Evolutionary conservation across 2,113 vertebrate species (phyloP).

Genomic region (Camelus bactrianus): DNA sequence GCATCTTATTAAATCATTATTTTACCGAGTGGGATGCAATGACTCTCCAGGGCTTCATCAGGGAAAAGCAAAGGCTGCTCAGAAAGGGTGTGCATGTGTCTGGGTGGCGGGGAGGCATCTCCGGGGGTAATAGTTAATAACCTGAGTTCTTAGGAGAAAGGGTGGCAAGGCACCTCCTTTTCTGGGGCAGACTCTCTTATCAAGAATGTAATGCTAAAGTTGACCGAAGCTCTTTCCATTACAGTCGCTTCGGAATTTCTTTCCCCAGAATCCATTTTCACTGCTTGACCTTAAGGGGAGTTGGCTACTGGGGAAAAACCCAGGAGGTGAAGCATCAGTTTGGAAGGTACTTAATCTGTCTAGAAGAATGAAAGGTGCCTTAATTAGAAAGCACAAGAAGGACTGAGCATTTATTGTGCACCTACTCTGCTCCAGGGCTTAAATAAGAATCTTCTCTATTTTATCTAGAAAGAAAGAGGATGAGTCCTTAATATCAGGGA

Average conservation of each 20-base stretch:
- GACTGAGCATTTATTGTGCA: neutral
- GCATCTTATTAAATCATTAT: slow-evolving; percentile 68
- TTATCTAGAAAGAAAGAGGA: neutral
- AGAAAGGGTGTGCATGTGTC: neutral
- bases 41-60: neutral
- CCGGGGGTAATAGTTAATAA: neutral
- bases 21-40: slow-evolving; percentile 33
- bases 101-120: neutral
- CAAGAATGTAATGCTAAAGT: slow-evolving; percentile 50
- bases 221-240: slow-evolving; percentile 69
- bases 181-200: neutral
- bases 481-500: neutral
- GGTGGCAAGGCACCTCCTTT: neutral
- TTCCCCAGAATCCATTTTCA: slow-evolving; percentile 61
- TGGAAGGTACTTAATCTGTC: slow-evolving; percentile 59
- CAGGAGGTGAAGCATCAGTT: slow-evolving; percentile 32
- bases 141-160: slow-evolving; percentile 1
- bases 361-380: slow-evolving; percentile 57
- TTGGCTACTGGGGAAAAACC: slow-evolving; percentile 68
- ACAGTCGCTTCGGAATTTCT: slow-evolving; percentile 64
- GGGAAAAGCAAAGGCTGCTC: neutral
- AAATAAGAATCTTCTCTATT: neutral
- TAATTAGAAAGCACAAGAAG: slow-evolving; percentile 33
- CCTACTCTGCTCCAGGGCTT: slow-evolving; percentile 27
- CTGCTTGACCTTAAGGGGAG: slow-evolving; percentile 67